Base-by-base conservation (phyloP, 1,140 invertebrate genomes). In the Ceratosolen solmsi region DNA sequence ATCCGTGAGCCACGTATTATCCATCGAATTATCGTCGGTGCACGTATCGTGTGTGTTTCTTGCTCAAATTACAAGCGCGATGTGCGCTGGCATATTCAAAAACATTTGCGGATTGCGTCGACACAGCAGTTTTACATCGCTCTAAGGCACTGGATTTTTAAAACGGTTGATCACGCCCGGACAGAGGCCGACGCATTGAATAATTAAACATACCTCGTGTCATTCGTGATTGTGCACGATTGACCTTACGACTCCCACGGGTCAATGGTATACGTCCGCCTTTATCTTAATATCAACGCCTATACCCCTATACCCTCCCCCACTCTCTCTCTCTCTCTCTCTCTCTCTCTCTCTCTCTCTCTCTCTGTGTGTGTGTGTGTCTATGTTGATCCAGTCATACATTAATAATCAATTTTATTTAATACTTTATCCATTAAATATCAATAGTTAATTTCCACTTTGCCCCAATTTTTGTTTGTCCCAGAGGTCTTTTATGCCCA, bases 191-290 rank as follows among this genome's bases (percentile, higher is more conserved):
- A 51, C 38, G 38, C 38, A 22, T 63, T 58, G 46, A 84, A 84
- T 84, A 82, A 82, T 83, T 84, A 85, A 84, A 83, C 73, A 86
- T 84, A 68, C 74, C 30, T 22, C 5, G 25, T 38, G 49, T 38
- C 9, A 38, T 38, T 38, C 33, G 63, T 20, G 4, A 38, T 68
- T 38, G 9, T 36, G 2, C 63, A 11, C 27, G 68, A 7, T 70
- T 70, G 30, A 74, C 27, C 30, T 68, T 68, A n/a, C 11, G 36
- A 8, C 20, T 20, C 20, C 20, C 25, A 0, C 22, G 38, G 76
- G 76, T 68, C 22, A 76, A 75, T 82, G 30, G n/a, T 27, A 74
- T 75, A 20, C 30, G n/a, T 49, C 33, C 30, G n/a, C 54, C 56
- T 27, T 30, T 11, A 25, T 22, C 27, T 65, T 49, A 27, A 20